Percentiles rank a stretch among this genome's conserved stretches.
phyloP scores from a whole-genome alignment of 2,797 vertebrate species.

The Podarcis siculus region DNA sequence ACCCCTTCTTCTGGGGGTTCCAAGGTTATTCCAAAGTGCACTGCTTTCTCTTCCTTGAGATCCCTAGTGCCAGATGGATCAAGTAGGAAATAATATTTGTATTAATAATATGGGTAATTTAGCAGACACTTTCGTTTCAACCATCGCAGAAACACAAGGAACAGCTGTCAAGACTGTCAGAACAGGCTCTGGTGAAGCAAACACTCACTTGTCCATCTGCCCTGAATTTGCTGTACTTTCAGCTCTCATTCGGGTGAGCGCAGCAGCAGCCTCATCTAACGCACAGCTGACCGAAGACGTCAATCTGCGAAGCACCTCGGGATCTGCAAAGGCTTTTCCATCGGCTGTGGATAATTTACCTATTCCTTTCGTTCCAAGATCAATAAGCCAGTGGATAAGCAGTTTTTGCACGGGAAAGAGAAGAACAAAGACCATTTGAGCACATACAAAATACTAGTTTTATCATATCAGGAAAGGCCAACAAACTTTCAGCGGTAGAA shows the following conservation, averaged over 20 bases:
- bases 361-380: slow-evolving; percentile 76
- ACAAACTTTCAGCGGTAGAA: not conserved
- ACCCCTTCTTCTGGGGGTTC: not conserved
- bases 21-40: not conserved
- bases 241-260: slow-evolving; percentile 85
- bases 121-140: not conserved
- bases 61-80: not conserved
- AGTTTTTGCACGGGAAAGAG: slow-evolving; percentile 31
- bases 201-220: slow-evolving; percentile 84
- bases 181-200: not conserved
- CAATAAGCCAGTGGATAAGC: slow-evolving; percentile 45
- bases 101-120: not conserved
- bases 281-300: slow-evolving; percentile 86
- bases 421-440: slow-evolving; percentile 64
- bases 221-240: slow-evolving; percentile 83
- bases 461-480: not conserved
- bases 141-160: accelerated
- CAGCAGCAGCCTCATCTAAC: slow-evolving; percentile 86
- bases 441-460: not conserved
- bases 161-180: not conserved
- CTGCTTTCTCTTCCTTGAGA: not conserved
- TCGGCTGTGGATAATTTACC: slow-evolving; percentile 86
- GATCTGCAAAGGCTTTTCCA: slow-evolving; percentile 85
- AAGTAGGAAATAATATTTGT: not conserved
- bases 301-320: slow-evolving; percentile 84